Conservation (phyloP, 2,113 vertebrate species). For the Irena cyanogastra region DNA sequence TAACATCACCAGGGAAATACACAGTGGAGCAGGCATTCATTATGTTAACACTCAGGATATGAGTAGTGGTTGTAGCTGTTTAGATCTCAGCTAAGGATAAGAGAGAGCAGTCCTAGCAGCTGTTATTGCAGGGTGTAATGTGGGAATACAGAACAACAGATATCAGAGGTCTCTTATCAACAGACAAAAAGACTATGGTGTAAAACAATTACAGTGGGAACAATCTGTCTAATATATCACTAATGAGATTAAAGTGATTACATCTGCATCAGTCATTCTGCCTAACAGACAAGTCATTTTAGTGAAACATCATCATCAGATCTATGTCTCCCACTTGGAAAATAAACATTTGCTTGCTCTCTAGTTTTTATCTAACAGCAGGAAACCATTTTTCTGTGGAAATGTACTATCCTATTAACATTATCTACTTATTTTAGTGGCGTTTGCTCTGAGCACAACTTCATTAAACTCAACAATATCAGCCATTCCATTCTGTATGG, state of each 20-base stretch:
- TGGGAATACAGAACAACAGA: neutral
- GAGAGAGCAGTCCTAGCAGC: neutral
- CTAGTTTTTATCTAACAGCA: conserved; percentile 55
- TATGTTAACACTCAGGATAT: neutral
- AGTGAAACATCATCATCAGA: conserved; percentile 32
- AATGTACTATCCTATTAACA: conserved; percentile 36
- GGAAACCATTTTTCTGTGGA: conserved; percentile 42
- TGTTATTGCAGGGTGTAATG: neutral
- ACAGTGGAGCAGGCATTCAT: neutral
- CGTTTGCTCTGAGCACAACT: conserved; percentile 2
- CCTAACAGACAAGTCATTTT: conserved; percentile 23
- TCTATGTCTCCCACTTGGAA: conserved; percentile 55
- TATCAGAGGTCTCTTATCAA: conserved; percentile 17
- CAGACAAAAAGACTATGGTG: neutral
- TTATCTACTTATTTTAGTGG: conserved; percentile 26
- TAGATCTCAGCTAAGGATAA: neutral
- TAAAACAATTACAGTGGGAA: conserved; percentile 41
- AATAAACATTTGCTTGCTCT: conserved; percentile 43
- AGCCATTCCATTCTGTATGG: neutral
- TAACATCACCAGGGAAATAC: neutral
- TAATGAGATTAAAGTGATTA: conserved; percentile 60
- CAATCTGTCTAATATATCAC: conserved; percentile 29
- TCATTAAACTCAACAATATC: conserved; percentile 25
- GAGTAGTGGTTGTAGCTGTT: neutral
- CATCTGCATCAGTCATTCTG: conserved; percentile 53